Percentiles rank a stretch among this genome's conserved stretches.
phyloP scores from a whole-genome alignment of 2,888 invertebrate genomes.

The Stomorhina lunata region DNA sequence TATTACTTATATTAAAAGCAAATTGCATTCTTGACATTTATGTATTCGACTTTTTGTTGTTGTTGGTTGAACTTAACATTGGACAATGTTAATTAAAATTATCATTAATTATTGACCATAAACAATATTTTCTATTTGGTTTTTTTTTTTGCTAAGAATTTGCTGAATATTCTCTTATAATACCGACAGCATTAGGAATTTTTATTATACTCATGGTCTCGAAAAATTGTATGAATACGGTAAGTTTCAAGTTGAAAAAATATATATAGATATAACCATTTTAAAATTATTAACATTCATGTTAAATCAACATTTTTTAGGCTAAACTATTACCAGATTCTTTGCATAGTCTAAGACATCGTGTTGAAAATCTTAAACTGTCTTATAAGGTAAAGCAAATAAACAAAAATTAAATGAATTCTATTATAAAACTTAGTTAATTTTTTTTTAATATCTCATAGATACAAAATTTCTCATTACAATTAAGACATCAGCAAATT shows the following conservation, averaged over 20 bases:
- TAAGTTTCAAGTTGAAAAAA: no score
- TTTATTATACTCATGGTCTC: conserved; percentile 67
- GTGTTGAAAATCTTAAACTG: conserved; percentile 62
- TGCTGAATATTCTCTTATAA: conserved; percentile 66
- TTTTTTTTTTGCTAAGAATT: conserved; percentile 38
- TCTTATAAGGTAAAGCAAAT: conserved; percentile 66
- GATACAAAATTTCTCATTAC: conserved; percentile 71
- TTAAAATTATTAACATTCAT: no score
- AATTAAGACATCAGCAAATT: conserved; percentile 69
- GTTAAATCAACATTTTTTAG: no score
- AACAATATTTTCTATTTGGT: conserved; percentile 6
- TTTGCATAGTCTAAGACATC: conserved; percentile 65
- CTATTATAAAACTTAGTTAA: no score
- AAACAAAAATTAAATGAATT: no score
- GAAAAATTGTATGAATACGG: conserved; percentile 69
- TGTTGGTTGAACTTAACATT: conserved; percentile 36
- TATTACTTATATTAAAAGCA: no score
- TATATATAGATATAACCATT: no score
- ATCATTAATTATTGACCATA: conserved; percentile 34
- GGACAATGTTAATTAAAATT: neutral
- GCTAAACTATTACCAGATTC: conserved; percentile 64
- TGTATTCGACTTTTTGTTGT: conserved; percentile 42
- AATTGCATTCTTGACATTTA: conserved; percentile 25
- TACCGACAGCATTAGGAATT: conserved; percentile 67
- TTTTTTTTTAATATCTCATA: no score